Conservation (phyloP, 2,888 invertebrate species). For the Drosophila mimica region DNA sequence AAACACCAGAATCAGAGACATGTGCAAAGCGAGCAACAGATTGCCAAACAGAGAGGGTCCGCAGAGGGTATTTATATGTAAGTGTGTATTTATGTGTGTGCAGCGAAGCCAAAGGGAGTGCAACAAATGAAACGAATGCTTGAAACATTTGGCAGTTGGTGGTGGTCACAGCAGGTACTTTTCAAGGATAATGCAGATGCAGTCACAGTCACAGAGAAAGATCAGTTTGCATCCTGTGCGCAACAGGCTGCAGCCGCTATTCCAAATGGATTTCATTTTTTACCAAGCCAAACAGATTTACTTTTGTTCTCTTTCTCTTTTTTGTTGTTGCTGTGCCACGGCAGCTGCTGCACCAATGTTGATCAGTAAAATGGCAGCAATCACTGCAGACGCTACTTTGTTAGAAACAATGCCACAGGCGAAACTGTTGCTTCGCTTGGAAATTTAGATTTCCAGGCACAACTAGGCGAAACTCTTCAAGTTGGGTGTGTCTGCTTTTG, state of each 20-base stretch:
- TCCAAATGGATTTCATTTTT: slow-evolving; percentile 63
- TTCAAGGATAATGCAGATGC: slow-evolving; percentile 54
- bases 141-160: slow-evolving; percentile 62
- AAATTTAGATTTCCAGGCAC: slow-evolving; percentile 18
- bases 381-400: slow-evolving; percentile 61
- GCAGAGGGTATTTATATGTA: background rate
- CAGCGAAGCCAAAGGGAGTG: slow-evolving; percentile 30
- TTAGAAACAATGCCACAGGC: slow-evolving; percentile 31
- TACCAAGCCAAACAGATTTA: slow-evolving; percentile 74
- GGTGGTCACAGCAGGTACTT: slow-evolving; percentile 75
- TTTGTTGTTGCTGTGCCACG: slow-evolving; percentile 39
- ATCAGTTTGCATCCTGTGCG: slow-evolving; percentile 54
- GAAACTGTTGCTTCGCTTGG: slow-evolving; percentile 29
- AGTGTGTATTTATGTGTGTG: background rate
- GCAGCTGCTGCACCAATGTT: slow-evolving; percentile 44
- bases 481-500: slow-evolving; percentile 44
- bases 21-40: slow-evolving; percentile 76
- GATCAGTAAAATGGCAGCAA: slow-evolving; percentile 66
- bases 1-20: slow-evolving; percentile 58
- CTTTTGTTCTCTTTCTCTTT: slow-evolving; percentile 51
- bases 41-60: slow-evolving; percentile 49
- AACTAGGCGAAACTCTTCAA: slow-evolving; percentile 5
- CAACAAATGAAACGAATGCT: slow-evolving; percentile 70
- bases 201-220: slow-evolving; percentile 30
- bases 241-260: slow-evolving; percentile 72